Evolutionary conservation across 2,797 vertebrate genomes (phyloP).

Genomic region (Girardinus metallicus): DNA sequence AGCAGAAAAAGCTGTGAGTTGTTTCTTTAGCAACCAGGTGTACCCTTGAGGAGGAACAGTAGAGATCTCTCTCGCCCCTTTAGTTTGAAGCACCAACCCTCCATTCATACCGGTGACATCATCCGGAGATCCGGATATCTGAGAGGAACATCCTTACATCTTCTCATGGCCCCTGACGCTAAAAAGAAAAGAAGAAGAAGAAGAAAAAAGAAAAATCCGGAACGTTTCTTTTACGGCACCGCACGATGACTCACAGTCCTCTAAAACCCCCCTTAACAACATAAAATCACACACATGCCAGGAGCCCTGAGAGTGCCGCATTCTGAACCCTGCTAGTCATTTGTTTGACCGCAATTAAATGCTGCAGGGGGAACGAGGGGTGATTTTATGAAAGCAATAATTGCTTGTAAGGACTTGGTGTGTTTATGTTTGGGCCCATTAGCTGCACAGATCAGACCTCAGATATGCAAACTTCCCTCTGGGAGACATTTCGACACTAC

Average conservation of each 20-base stretch:
- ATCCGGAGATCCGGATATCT: conserved; percentile 57
- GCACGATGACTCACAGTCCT: conserved; percentile 40
- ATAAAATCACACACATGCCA: conserved; percentile 56
- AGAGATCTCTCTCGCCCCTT: conserved; percentile 36
- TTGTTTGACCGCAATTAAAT: conserved; percentile 84
- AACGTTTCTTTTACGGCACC: conserved; percentile 5
- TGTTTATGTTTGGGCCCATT: conserved; percentile 85
- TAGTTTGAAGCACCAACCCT: conserved; percentile 55
- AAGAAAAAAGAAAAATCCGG: background rate
- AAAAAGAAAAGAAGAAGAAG: background rate
- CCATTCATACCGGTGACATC: conserved; percentile 64
- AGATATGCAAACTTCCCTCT: conserved; percentile 83
- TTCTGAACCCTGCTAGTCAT: conserved; percentile 80
- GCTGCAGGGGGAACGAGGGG: conserved; percentile 76
- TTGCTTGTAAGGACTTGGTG: conserved; percentile 82
- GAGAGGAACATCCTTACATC: conserved; percentile 15
- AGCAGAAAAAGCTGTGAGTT: conserved; percentile 49
- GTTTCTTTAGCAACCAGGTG: conserved; percentile 49
- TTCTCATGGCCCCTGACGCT: background rate
- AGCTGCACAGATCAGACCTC: conserved; percentile 82
- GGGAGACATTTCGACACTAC: conserved; percentile 80
- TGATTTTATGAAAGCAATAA: conserved; percentile 85
- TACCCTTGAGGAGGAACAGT: conserved; percentile 53
- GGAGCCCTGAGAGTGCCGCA: conserved; percentile 64
- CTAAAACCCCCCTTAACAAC: conserved; percentile 61